Base-by-base conservation (phyloP, 2,888 invertebrate genomes). In the Mythimna vitellina region DNA sequence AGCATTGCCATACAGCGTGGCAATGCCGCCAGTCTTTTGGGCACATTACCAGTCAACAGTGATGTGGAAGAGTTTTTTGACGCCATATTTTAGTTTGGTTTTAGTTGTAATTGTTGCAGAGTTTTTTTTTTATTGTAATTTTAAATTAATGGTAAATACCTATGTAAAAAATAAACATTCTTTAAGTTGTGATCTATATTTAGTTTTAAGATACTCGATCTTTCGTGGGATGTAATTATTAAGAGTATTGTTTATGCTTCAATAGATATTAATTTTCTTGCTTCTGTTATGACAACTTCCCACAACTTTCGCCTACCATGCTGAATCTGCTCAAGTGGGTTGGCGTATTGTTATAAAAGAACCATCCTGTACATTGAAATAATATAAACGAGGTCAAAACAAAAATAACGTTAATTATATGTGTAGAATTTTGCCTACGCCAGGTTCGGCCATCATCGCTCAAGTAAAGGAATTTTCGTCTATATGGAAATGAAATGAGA, bases 401-500 rank as follows among this genome's bases (percentile, higher is more conserved):
- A 49, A 65, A 73, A 66, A 66, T 65, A 74, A 70, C 42, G 22
- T 61, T 76, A 61, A 69, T 76, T 73, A 70, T 68, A 70, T 68
- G 62, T 60, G 61, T 58, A 64, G 80, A 70, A 82, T 79, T 49
- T 60, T 74, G 62, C 42, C 54, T 60, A 56, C 76, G 70, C 65
- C 60, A 62, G 67, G 12, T 67, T 63, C 65, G 54, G 29, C 29
- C 72, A 64, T 70, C 72, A 70, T 73, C 68, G 65, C 56, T 77
- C 64, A 77, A 73, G 60, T 70, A 63, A 70, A 38, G 77, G 67
- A 77, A 80, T 82, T 71, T 82, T 72, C 73, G 77, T 82, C 77
- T 82, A 65, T 82, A 82, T 80, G 82, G 64, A 71, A 82, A 80
- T 82, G 25, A 81, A 82, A 73, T 80, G 67, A 67, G 56, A 35